Conservation (phyloP, 2,888 invertebrate genomes). For the Neoitamus cyanurus region DNA sequence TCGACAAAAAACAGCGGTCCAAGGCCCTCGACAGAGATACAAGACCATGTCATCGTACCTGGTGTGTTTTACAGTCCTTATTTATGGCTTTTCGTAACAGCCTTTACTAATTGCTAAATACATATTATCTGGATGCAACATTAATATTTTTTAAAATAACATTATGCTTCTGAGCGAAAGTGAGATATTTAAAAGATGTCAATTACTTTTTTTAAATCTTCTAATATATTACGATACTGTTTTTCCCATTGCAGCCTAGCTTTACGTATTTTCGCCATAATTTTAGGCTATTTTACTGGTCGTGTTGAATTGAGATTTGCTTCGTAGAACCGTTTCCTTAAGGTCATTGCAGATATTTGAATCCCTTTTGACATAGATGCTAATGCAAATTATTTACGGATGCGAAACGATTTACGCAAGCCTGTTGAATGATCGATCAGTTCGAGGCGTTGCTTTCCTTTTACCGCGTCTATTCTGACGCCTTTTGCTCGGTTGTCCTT, state of each 20-base stretch:
- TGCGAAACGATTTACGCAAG: neutral
- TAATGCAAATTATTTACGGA: neutral
- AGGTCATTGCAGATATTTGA: no score
- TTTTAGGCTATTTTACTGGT: neutral
- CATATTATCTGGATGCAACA: neutral
- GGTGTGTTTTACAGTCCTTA: neutral
- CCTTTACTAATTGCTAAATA: neutral
- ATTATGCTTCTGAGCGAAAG: neutral
- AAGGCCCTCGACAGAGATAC: neutral
- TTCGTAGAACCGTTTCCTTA: neutral
- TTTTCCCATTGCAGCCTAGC: neutral
- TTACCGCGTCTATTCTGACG: neutral
- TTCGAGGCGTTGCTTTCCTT: neutral
- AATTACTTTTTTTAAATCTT: neutral
- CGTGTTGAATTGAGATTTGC: neutral
- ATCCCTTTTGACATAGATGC: neutral
- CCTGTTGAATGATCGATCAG: neutral
- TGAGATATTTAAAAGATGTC: neutral
- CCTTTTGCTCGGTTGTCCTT: neutral
- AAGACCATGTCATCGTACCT: neutral
- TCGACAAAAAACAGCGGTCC: no score
- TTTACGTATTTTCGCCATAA: neutral
- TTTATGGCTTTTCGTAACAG: neutral
- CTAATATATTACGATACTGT: neutral
- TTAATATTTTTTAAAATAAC: neutral